These are phyloP conservation scores for Neopipo cinnamomea DNA, from an alignment of 2,113 vertebrate genomes.

Conservation along the genomic window DNA sequence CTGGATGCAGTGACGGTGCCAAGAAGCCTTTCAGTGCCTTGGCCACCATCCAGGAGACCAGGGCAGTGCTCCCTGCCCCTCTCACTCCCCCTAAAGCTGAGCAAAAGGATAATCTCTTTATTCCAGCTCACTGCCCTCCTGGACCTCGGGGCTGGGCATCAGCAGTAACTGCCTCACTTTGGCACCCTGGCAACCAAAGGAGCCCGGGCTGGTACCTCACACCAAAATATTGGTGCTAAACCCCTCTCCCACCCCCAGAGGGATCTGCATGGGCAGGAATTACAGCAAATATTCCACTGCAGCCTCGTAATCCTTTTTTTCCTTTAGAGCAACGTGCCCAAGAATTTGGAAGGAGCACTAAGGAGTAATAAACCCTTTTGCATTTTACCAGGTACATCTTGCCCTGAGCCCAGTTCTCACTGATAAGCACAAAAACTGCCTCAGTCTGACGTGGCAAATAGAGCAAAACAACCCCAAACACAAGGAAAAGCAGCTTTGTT, in stretches of 20 bases:
- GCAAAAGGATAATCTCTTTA: background rate
- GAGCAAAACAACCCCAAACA: background rate
- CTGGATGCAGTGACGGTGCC: background rate
- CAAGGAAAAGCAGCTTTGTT: background rate
- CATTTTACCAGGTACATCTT: background rate
- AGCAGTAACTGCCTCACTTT: background rate
- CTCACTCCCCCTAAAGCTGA: background rate
- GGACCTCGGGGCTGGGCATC: background rate
- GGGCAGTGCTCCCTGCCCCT: rapidly evolving
- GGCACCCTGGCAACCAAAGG: background rate
- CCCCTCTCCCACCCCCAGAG: background rate
- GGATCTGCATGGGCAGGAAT: background rate
- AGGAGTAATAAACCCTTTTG: background rate
- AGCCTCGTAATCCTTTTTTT: background rate
- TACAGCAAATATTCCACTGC: background rate
- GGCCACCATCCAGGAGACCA: background rate
- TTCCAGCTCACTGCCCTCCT: background rate
- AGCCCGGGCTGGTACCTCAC: background rate
- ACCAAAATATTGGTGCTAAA: background rate
- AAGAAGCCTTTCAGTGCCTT: background rate
- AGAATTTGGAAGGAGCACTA: background rate
- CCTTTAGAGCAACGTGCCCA: background rate
- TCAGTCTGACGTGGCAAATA: background rate
- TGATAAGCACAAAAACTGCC: background rate
- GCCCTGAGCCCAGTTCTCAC: background rate